Base-by-base conservation (phyloP, 2,797 vertebrate genomes). In the Acanthiza pusilla region DNA sequence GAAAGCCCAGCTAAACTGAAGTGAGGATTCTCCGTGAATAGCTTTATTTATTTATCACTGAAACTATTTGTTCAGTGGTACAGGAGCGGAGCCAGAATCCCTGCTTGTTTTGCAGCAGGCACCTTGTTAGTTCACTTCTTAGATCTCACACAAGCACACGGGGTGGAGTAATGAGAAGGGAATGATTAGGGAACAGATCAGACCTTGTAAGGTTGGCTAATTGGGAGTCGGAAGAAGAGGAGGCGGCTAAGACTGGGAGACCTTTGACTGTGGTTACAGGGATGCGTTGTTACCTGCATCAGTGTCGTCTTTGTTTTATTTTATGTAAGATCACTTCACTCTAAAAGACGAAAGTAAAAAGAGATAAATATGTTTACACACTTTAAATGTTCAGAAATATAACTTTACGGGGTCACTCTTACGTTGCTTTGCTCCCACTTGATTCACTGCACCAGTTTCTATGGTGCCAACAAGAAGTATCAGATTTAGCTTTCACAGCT, bases 31-130 rank as follows among this genome's bases (percentile, higher is more conserved):
- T 79, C 57, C 0, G 0, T 85, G 48, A 83, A 81, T 32, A 70
- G 54, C 67, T 89, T 87, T 85, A 88, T 90, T 93, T 95, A 93
- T 97, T 95, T 95, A 95, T 89, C 66, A 72, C 85, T 84, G 93
- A 88, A 91, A 81, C 65, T 74, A 50, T 72, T 90, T 91, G 79
- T 85, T 92, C 38, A 77, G 81, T 23, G 8, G 51, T 78, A 40
- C n/a, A 55, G 85, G 71, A 83, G 61, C 22, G 10, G 29, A 87
- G 38, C 61, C 61, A 83, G 88, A 55, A 68, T 89, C 53, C 88
- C 76, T 89, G 93, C 83, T 91, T 89, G 47, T 87, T 87, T 91
- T 93, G 80, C 88, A 94, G 85, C 60, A 91, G 81, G 57, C 61
- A 83, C 65, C 87, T 89, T 92, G 65, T 89, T 96, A 91, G 74